These are phyloP conservation scores for Martes martes DNA, from an alignment of 2,113 vertebrate species.

Conservation along the genomic window DNA sequence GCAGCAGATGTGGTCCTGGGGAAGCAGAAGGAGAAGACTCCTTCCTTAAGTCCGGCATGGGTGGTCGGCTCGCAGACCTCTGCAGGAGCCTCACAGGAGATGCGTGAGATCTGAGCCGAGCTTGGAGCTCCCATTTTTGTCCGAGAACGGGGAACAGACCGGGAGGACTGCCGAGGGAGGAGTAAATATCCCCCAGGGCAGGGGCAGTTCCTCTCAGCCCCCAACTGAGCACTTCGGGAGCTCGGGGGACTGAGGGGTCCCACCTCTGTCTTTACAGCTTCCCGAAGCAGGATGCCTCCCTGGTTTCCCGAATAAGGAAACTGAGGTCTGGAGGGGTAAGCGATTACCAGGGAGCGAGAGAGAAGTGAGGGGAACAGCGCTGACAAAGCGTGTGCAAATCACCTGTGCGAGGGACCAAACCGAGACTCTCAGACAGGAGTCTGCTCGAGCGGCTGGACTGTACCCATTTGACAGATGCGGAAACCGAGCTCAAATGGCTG, in stretches of 20 bases:
- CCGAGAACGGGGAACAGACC: neutral
- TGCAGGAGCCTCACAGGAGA: neutral
- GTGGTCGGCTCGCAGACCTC: rapidly evolving
- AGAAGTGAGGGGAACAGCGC: rapidly evolving
- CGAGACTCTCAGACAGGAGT: neutral
- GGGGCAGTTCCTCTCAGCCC: too few relatives aligned
- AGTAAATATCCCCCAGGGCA: too few relatives aligned
- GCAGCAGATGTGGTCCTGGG: neutral
- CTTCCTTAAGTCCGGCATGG: neutral
- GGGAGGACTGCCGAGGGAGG: neutral
- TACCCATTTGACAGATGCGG: neutral
- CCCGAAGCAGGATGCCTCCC: neutral
- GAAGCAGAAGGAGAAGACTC: neutral
- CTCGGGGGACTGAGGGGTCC: neutral
- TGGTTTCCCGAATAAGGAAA: neutral
- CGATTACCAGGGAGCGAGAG: rapidly evolving
- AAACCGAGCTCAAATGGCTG: neutral
- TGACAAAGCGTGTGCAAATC: rapidly evolving
- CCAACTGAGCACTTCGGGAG: neutral
- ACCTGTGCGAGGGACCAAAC: rapidly evolving
- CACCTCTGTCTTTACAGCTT: neutral
- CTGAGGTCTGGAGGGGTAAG: neutral
- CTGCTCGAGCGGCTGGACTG: rapidly evolving
- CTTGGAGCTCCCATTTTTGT: neutral
- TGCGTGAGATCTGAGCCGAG: neutral